A percentile compares a stretch with the other conserved stretches of the same genome.
Evolutionary conservation across 1,140 invertebrate species (phyloP).

Genomic region (Cheumatopsyche charites): DNA sequence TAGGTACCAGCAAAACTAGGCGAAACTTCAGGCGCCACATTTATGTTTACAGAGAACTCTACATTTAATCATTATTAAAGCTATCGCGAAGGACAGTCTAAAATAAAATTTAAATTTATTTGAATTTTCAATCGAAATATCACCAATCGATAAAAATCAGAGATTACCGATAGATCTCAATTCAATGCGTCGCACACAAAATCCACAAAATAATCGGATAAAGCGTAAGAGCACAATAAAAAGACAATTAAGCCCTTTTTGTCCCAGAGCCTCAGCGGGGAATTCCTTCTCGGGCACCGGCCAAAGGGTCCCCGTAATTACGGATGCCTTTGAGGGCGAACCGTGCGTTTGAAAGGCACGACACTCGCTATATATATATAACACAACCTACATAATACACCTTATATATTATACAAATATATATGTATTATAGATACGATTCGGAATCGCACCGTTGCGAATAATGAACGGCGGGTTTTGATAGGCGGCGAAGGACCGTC

Average conservation of each 20-base stretch:
- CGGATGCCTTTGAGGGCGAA: conserved; percentile 29
- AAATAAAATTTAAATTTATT: no score
- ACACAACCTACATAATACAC: neutral
- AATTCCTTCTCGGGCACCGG: neutral
- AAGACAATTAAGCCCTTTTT: conserved; percentile 35
- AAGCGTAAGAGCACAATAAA: conserved; percentile 24
- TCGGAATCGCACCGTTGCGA: neutral
- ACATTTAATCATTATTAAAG: no score
- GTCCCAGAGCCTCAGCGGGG: neutral
- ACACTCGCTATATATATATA: neutral
- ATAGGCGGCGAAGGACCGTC: no score
- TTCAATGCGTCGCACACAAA: conserved; percentile 13
- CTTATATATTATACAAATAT: neutral
- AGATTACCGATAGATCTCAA: conserved; percentile 15
- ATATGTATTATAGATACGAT: neutral
- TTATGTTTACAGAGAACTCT: no score
- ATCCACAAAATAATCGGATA: neutral
- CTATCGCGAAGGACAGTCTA: no score
- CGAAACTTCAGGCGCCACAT: no score
- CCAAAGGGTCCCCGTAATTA: conserved; percentile 29
- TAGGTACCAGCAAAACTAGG: no score
- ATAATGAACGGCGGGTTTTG: neutral
- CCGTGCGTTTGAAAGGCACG: conserved; percentile 27
- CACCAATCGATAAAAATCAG: neutral
- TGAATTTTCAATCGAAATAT: neutral